Base-by-base conservation (phyloP, 2,888 invertebrate species). In the Drosophila acutilabella region DNA sequence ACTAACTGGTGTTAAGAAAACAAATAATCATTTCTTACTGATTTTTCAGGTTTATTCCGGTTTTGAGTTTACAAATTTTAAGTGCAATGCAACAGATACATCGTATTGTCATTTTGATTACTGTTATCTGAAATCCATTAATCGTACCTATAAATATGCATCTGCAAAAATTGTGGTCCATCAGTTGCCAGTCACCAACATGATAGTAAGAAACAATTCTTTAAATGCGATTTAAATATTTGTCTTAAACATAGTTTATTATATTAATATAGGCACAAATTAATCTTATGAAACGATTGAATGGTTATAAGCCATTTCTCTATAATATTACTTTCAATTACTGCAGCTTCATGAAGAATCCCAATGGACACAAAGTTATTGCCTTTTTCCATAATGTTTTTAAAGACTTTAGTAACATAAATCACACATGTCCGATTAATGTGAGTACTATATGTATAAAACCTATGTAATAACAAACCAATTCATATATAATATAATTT, bases 41-140 rank as follows among this genome's bases (percentile, higher is more conserved):
- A 14, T 26, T 36, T 36, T 59, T 42, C 4, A 74, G 73, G 8
- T 68, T 2, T 42, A 30, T 13, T 11, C 33, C 1, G 14, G 51
- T 0, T 8, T 74, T 23, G 74, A 74, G 16, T 69, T 74, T 18
- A 74, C 74, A 7, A 74, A 74, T 36, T 2, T 74, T 4, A 69
- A 69, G n/a, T 74, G 74, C 18, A 47, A 1, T 6, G 4, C 45
- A 0, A 0, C 44, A 4, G 70, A 74, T 30, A 30, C 20, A n/a
- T 2, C 6, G 2, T 61, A 51, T 11, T 0, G n/a, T 0, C 13
- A 42, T 4, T 58, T 58, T 10, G 57, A 41, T 2, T 33, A 61
- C 44, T 74, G 74, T 38, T 52, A 36, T 40, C 6, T 74, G 1
- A 74, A 74, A 14, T 57, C 74, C 0, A 16, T 45, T 0, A 74